Base-by-base conservation (phyloP, 2,888 invertebrate genomes). In the Gasteruption jaculator region DNA sequence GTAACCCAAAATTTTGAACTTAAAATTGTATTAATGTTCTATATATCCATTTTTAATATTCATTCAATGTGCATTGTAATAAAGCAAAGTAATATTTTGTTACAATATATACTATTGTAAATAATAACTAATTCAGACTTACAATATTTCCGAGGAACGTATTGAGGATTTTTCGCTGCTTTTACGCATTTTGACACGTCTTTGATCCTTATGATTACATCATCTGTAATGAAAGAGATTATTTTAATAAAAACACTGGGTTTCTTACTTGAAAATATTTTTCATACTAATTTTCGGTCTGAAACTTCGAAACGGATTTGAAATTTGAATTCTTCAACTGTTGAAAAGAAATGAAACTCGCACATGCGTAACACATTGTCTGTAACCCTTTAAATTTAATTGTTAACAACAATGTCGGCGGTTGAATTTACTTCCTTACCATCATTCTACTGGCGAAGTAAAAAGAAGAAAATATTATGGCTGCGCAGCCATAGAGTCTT, bases 81-180 rank as follows among this genome's bases (percentile, higher is more conserved):
- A n/a, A n/a, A n/a, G n/a, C n/a, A n/a, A n/a, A 27, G 5, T 37
- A 38, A 15, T 34, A 14, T 29, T 40, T 16, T 22, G 39, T 34
- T n/a, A 11, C 27, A 21, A 33, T n/a, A 15, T 33, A 18, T 36
- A 14, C 52, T 52, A 38, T 38, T 27, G 21, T 40, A 38, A n/a
- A n/a, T n/a, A n/a, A n/a, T n/a, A n/a, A n/a, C n/a, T n/a, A n/a
- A n/a, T n/a, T n/a, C n/a, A n/a, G 46, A 79, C 84, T 83, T 76
- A 90, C 89, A 74, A 66, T 87, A 90, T 57, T 85, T 82, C 56
- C 76, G 74, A 6, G 95, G 94, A n/a, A 95, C 89, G 65, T 86
- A 81, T 74, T 91, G 86, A 3, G 82, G 80, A 63, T 81, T 77
- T 56, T 79, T 80, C 1, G 89, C 81, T 31, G 70, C 61, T 46